Evolutionary conservation across 2,113 vertebrate species (phyloP), one percentile per base, ranked within the genome.

Genomic region (Alexandromys fortis): DNA sequence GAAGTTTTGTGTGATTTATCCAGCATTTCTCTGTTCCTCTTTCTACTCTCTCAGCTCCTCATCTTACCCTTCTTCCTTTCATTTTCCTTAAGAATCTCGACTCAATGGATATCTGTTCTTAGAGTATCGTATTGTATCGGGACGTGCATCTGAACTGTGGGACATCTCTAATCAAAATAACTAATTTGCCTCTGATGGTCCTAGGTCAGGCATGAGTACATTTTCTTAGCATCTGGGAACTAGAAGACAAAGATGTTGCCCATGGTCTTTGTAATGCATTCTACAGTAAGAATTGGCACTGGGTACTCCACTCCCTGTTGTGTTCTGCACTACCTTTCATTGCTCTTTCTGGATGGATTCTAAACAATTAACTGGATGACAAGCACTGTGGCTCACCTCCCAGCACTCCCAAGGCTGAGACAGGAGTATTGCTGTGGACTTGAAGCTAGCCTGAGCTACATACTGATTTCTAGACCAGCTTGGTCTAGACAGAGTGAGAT

Each of bases 11-110:
- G 17, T 33, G n/a, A 49, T 81, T 73, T 73, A 49, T 28, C 45
- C 30, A 75, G 17, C 6, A 19, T 67, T 52, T 73, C 28, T 61
- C 42, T 6, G 2, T n/a, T 42, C 22, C 11, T 35, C 4, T 28
- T 33, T 3, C 26, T 0, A 2, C 12, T 45, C 47, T 0, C 5
- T 0, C 10, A 35, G 10, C 3, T 68, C 14, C 35, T 33, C 33
- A 30, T 0, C 35, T 19, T 8, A 42, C 52, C 9, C 9, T 49
- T 79, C 63, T 42, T 17, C 45, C 12, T 0, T 42, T 22, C 35
- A 45, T 38, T 58, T 9, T 8, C 38, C 30, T 65, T 58, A 47
- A 28, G 26, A 16, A 26, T 79, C 55, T 68, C 16, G 11, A 58
- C 61, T 67, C 0, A 78, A 22, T 28, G 52, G n/a, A 72, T 8